Evolutionary conservation across 2,888 invertebrate genomes (phyloP).

Genomic region (Drosophila colorata): DNA sequence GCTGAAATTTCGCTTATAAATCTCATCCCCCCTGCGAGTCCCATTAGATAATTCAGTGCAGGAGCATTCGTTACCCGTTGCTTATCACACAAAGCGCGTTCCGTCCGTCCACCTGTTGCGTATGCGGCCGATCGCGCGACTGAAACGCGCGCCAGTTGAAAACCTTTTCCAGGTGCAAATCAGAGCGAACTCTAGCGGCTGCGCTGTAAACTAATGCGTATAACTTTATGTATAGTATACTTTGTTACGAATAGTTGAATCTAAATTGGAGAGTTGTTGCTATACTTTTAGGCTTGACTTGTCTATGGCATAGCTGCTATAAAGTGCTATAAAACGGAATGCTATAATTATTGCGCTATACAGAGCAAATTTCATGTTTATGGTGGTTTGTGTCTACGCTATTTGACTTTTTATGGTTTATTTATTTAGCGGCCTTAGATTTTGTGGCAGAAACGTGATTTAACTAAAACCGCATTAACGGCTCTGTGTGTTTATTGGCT

Average conservation of each 20-base stretch:
- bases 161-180: conserved; percentile 13
- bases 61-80: conserved; percentile 49
- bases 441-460: no score
- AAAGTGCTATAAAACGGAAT: background rate
- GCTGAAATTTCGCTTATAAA: background rate
- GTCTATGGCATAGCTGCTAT: background rate
- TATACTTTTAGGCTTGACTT: conserved; percentile 14
- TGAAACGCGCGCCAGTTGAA: conserved; percentile 35
- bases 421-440: background rate
- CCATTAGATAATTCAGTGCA: background rate
- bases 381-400: background rate
- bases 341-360: conserved; percentile 3
- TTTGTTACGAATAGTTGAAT: background rate
- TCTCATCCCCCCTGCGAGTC: background rate
- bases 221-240: conserved; percentile 16
- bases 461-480: no score
- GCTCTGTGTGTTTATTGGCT: no score
- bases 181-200: conserved; percentile 19
- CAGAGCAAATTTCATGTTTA: conserved; percentile 21
- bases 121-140: conserved; percentile 63
- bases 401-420: background rate
- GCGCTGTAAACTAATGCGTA: background rate
- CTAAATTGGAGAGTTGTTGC: conserved; percentile 28
- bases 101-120: conserved; percentile 56
- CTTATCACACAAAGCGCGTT: conserved; percentile 42